Percentiles rank a stretch among this genome's conserved stretches.
Conservation (phyloP, 2,797 vertebrate species). For the Remorina albescens region DNA sequence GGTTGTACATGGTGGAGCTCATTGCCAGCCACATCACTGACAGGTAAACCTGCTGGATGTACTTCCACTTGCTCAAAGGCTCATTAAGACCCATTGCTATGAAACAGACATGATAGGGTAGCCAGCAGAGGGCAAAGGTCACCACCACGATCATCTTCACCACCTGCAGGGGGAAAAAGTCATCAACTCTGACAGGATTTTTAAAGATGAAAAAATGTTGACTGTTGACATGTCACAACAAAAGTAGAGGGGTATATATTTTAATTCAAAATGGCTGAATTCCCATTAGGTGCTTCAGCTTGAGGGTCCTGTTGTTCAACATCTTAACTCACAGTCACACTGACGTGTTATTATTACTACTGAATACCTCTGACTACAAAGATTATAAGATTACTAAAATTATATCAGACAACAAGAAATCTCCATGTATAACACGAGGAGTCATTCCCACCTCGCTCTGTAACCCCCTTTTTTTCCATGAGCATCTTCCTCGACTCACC, state of each 20-base stretch:
- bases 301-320: too few relatives aligned
- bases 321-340: too few relatives aligned
- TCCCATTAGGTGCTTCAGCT: neutral
- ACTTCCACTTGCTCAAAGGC: constrained; percentile 89
- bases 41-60: constrained; percentile 97
- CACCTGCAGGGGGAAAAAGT: constrained; percentile 91
- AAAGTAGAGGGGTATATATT: neutral
- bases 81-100: constrained; percentile 91
- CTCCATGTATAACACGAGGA: too few relatives aligned
- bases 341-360: too few relatives aligned
- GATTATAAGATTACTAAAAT: too few relatives aligned
- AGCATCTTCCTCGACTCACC: too few relatives aligned
- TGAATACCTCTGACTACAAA: too few relatives aligned
- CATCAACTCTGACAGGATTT: too few relatives aligned
- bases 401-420: too few relatives aligned
- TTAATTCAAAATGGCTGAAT: neutral
- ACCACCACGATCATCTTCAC: constrained; percentile 99
- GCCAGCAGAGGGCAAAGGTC: constrained; percentile 97
- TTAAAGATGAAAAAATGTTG: too few relatives aligned
- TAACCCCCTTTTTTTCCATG: too few relatives aligned
- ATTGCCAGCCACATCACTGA: constrained; percentile 97
- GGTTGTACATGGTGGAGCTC: constrained; percentile 99
- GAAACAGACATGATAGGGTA: constrained; percentile 97
- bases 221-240: constrained; percentile 16
- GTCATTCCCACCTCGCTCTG: too few relatives aligned